phyloP scores from a whole-genome alignment of 2,888 invertebrate species.

The Coenonympha arcania region DNA sequence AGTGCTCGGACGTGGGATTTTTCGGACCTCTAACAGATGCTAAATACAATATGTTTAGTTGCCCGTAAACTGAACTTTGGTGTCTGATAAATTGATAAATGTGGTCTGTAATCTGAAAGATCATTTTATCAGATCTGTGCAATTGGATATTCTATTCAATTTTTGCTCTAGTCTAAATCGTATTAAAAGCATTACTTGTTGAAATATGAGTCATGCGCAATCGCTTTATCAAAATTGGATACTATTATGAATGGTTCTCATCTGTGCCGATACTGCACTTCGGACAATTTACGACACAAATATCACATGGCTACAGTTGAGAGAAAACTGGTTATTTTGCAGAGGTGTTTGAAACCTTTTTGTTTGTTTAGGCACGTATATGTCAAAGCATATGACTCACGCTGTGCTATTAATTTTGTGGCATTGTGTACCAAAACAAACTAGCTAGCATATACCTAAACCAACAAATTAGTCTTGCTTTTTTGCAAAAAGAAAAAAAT shows the following conservation, averaged over 20 bases:
- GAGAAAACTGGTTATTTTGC: background rate
- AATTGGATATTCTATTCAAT: too few species aligned
- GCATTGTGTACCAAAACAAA: background rate
- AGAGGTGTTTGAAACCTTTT: background rate
- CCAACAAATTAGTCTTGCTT: background rate
- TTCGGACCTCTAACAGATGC: constrained; percentile 27
- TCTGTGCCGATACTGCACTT: background rate
- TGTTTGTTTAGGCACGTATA: constrained; percentile 1
- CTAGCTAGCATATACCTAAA: background rate
- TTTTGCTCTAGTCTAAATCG: too few species aligned
- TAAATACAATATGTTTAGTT: constrained; percentile 41
- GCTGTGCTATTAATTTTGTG: background rate
- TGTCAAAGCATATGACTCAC: background rate
- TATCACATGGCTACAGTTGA: background rate
- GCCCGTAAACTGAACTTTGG: constrained; percentile 56
- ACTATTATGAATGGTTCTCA: background rate
- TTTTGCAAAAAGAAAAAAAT: background rate
- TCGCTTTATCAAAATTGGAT: too few species aligned
- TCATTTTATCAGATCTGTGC: too few species aligned
- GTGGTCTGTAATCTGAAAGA: too few species aligned
- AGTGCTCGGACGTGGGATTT: constrained; percentile 28
- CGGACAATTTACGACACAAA: background rate
- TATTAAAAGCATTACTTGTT: too few species aligned
- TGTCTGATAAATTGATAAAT: constrained; percentile 50
- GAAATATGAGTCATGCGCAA: too few species aligned